Base-by-base conservation (phyloP, 2,797 vertebrate genomes). In the Intellagama lesueurii region DNA sequence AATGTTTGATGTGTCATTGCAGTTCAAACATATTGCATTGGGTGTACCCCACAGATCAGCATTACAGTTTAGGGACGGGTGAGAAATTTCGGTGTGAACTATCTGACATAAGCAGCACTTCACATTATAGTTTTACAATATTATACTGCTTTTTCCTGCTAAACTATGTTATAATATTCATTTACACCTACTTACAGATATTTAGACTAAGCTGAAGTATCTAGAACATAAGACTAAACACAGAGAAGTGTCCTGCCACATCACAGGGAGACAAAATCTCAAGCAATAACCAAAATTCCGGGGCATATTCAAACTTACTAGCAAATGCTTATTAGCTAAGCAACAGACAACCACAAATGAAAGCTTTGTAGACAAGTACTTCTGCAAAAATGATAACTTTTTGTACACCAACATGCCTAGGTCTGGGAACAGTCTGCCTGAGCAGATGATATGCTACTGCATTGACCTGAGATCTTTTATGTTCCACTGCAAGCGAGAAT, bases 241-340 rank as follows among this genome's bases (percentile, higher is more conserved):
- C 88, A 90, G 3, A 79, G 76, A 92, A 94, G 95, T 93, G 91
- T 91, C 89, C 91, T 94, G 91, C 88, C 87, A 92, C 89, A 94
- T 91, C 89, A 90, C 86, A 90, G 68, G 44, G 35, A 30, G 16
- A 16, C 32, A 16, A 22, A 17, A 19, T 79, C 76, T 79, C 49
- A 78, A 83, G 90, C 79, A 90, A 91, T 88, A 91, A 86, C 85
- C 17, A 91, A 94, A 94, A 93, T 92, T 91, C 86, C 81, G 87
- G 81, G 49, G 64, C 89, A 86, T 92, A 92, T 94, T 91, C 91
- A 88, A 72, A 0, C 0, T 60, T 80, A 0, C 90, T 92, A 95
- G 77, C 93, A 91, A 90, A 93, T 92, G 87, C 92, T 94, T 91
- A 2, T 90, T 91, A 81, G 88, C 86, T 11, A 35, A 60, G 76